A percentile compares a stretch with the other conserved stretches of the same genome.
These are phyloP conservation scores for Plecturocebus donacophilus DNA, from an alignment of 2,113 vertebrate genomes.

Conservation along the genomic window DNA sequence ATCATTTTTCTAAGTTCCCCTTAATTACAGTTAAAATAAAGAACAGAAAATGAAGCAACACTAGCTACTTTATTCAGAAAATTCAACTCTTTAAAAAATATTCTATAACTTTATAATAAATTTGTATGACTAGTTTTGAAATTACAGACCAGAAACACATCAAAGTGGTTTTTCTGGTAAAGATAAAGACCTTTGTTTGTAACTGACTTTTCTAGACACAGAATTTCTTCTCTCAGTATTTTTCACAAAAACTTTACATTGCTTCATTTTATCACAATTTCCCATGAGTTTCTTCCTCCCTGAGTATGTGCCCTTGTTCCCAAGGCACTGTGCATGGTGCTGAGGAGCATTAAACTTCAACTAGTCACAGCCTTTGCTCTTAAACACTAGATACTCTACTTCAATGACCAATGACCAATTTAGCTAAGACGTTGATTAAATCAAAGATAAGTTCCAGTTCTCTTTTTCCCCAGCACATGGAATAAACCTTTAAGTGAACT, in stretches of 20 bases:
- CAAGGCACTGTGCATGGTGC: neutral
- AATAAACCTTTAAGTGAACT: constrained; percentile 5
- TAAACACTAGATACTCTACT: neutral
- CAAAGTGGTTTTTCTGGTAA: neutral
- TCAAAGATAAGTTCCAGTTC: neutral
- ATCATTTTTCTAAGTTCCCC: neutral
- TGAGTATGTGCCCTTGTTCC: neutral
- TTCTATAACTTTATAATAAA: neutral
- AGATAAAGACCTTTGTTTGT: neutral
- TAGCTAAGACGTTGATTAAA: neutral
- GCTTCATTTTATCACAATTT: neutral
- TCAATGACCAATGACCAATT: neutral
- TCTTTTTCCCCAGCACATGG: neutral
- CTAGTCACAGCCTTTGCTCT: neutral
- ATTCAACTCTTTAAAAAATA: constrained; percentile 26
- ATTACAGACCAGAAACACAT: neutral
- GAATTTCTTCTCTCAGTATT: neutral
- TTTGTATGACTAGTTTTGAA: neutral
- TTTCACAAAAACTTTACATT: neutral
- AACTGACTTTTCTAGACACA: neutral
- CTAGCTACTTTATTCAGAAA: constrained; percentile 19
- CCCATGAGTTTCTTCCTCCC: neutral
- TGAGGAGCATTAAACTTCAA: neutral
- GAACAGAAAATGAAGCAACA: neutral
- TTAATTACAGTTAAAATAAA: constrained; percentile 33